Conservation (phyloP, 2,797 vertebrate species). For the Phaenicophaeus curvirostris region DNA sequence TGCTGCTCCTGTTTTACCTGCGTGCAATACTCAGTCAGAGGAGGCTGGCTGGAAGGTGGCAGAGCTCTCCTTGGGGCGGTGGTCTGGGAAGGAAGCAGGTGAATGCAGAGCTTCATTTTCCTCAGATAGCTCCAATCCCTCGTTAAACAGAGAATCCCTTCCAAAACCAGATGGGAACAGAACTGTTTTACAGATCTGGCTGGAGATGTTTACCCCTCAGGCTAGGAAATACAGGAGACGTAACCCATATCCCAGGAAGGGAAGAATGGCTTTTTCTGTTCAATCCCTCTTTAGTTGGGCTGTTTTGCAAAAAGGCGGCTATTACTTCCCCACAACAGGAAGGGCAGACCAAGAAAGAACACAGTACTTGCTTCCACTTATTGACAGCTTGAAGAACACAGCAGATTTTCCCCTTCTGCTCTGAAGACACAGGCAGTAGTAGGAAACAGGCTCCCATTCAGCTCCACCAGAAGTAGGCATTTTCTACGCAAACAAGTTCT, state of each 20-base stretch:
- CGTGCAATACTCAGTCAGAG: not conserved
- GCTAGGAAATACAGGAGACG: slow-evolving; percentile 51
- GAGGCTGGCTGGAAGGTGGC: not conserved
- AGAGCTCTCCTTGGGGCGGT: not conserved
- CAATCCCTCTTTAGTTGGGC: not conserved
- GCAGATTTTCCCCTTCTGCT: not conserved
- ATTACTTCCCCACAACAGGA: slow-evolving; percentile 53
- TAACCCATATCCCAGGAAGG: slow-evolving; percentile 13
- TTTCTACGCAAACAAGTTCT: not conserved
- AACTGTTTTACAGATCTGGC: slow-evolving; percentile 23
- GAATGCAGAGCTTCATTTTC: not conserved
- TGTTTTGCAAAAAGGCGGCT: slow-evolving; percentile 55
- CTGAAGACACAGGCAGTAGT: slow-evolving; percentile 4
- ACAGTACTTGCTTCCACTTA: slow-evolving; percentile 43
- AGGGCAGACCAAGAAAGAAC: slow-evolving; percentile 23
- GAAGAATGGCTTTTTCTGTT: slow-evolving; percentile 47
- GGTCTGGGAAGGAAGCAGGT: not conserved
- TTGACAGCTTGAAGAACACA: not conserved
- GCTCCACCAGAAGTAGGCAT: not conserved
- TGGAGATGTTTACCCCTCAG: slow-evolving; percentile 50
- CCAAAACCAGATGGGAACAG: not conserved
- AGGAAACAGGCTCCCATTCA: not conserved
- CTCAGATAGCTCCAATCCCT: not conserved
- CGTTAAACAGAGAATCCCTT: not conserved
- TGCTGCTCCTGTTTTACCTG: not conserved